Percentiles rank a stretch among this genome's conserved stretches.
These are phyloP conservation scores for Noctua janthe DNA, from an alignment of 2,888 invertebrate species.

Conservation along the genomic window DNA sequence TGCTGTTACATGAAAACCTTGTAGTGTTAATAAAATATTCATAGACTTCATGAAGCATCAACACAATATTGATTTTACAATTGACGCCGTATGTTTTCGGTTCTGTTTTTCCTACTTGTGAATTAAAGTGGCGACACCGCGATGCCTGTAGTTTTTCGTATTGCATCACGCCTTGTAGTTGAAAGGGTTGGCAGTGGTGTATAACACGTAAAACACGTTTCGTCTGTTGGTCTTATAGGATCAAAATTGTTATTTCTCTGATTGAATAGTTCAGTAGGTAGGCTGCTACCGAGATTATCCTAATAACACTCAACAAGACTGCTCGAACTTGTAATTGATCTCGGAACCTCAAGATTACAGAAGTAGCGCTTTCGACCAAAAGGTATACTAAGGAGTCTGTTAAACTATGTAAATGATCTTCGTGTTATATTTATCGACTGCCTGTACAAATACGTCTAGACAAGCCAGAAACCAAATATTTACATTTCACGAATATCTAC, in stretches of 20 bases:
- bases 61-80: constrained; percentile 36
- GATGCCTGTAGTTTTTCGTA: not conserved
- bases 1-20: not conserved
- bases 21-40: constrained; percentile 14
- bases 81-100: not conserved
- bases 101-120: constrained; percentile 7
- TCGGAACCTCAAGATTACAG: not conserved
- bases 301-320: not conserved
- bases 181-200: not conserved
- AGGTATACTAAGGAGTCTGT: not conserved
- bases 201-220: not conserved
- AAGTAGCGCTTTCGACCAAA: not conserved
- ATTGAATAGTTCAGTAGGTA: not conserved
- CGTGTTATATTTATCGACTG: not conserved
- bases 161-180: too few species aligned
- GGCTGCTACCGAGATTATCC: not conserved
- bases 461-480: not conserved
- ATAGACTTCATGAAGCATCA: not conserved
- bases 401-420: not conserved
- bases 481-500: not conserved
- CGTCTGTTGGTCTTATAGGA: not conserved
- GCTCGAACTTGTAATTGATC: not conserved
- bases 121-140: not conserved
- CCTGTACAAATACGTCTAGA: not conserved
- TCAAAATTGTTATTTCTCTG: not conserved